phyloP scores from a whole-genome alignment of 2,888 invertebrate genomes.

The Notocelia uddmanniana region DNA sequence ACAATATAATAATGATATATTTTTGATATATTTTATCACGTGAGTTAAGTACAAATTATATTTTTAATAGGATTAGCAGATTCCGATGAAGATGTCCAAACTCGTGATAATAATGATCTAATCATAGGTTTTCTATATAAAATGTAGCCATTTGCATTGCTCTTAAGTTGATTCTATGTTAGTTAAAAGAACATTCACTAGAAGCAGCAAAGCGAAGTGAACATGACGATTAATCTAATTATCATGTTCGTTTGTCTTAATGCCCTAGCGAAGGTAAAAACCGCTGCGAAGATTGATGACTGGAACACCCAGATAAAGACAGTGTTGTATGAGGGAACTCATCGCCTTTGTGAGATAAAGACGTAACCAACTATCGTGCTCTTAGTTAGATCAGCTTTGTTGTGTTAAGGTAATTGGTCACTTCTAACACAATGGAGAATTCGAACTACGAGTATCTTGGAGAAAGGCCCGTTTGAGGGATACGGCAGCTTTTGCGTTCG shows the following conservation, averaged over 20 bases:
- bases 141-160: not conserved
- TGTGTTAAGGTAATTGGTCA: not conserved
- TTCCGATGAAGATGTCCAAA: too few species aligned
- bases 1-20: too few species aligned
- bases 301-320: slow-evolving; percentile 23
- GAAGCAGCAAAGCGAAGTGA: slow-evolving; percentile 29
- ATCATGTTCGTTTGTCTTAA: slow-evolving; percentile 44
- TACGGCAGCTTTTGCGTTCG: not conserved
- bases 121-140: not conserved
- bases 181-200: slow-evolving; percentile 8
- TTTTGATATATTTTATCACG: too few species aligned
- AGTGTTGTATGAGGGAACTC: slow-evolving; percentile 14
- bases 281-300: slow-evolving; percentile 41
- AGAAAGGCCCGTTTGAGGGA: not conserved
- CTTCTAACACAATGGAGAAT: slow-evolving; percentile 1
- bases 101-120: too few species aligned
- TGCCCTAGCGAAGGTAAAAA: slow-evolving; percentile 43
- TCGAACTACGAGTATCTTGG: not conserved
- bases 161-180: not conserved
- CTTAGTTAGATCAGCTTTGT: not conserved
- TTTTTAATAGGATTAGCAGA: too few species aligned
- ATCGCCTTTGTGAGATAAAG: not conserved
- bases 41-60: too few species aligned
- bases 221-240: slow-evolving; percentile 46
- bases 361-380: not conserved